Percentiles rank a stretch among this genome's conserved stretches.
Evolutionary conservation across 2,113 vertebrate genomes (phyloP).

Genomic region (Cairina moschata): DNA sequence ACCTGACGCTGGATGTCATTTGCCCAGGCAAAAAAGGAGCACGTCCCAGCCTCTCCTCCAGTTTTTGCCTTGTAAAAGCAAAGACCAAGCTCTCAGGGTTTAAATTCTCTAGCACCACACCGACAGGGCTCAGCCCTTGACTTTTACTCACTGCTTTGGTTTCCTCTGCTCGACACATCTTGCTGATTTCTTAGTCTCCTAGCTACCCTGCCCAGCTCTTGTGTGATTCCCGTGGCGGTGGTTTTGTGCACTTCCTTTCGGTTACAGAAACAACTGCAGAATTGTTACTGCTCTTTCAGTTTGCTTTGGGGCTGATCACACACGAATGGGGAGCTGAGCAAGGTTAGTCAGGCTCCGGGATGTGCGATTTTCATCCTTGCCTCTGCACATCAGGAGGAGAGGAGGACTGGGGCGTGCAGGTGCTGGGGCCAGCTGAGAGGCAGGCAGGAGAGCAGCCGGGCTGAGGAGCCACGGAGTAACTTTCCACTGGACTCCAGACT

Average conservation of each 20-base stretch:
- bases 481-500: constrained; percentile 39
- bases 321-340: background rate
- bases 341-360: background rate
- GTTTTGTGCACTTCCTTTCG: constrained; percentile 33
- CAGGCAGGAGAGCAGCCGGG: background rate
- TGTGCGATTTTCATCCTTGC: background rate
- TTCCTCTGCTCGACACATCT: background rate
- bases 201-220: background rate
- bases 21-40: background rate
- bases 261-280: background rate
- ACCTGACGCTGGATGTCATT: background rate
- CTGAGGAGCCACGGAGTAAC: background rate
- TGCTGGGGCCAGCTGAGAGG: background rate
- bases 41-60: background rate
- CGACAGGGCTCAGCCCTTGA: background rate
- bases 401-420: background rate
- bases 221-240: background rate
- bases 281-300: background rate
- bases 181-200: background rate
- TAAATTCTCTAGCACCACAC: background rate
- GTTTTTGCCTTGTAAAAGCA: background rate
- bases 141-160: background rate
- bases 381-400: background rate
- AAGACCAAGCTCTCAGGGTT: background rate
- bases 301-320: background rate